Evolutionary conservation across 2,888 invertebrate species (phyloP).

Genomic region (Ceraclea dissimilis): DNA sequence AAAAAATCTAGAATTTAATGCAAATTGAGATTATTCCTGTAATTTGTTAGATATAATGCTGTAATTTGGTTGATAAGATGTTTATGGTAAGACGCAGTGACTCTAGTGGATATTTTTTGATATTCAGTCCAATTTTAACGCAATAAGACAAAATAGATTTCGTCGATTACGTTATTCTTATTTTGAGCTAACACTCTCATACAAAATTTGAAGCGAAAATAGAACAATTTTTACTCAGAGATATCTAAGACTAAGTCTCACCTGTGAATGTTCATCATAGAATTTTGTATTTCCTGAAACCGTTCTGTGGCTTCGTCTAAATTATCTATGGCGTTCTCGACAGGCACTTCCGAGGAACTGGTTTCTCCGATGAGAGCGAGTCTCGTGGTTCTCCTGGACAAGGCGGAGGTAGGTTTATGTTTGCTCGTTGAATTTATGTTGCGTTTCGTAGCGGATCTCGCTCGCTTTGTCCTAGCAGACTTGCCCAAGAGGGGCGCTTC

Average conservation of each 20-base stretch:
- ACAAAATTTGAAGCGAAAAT: too few relatives aligned
- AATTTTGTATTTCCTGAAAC: constrained; percentile 20
- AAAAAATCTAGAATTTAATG: too few relatives aligned
- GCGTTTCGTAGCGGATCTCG: constrained; percentile 51
- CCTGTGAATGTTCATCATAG: constrained; percentile 20
- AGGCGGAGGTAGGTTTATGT: constrained; percentile 6
- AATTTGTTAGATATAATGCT: too few relatives aligned
- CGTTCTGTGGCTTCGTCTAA: constrained; percentile 19
- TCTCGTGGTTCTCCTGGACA: constrained; percentile 9
- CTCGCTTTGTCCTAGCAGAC: constrained; percentile 58
- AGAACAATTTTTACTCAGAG: background rate
- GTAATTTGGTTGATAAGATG: too few relatives aligned
- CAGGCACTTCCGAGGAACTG: constrained; percentile 15
- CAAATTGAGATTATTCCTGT: too few relatives aligned
- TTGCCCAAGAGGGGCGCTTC: constrained; percentile 60
- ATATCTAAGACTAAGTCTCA: constrained; percentile 1
- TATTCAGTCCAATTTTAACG: too few relatives aligned
- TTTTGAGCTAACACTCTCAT: too few relatives aligned
- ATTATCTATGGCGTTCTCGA: background rate
- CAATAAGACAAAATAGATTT: background rate
- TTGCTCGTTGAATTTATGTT: constrained; percentile 23
- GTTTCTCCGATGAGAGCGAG: constrained; percentile 15
- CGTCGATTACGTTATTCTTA: background rate
- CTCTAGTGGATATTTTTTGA: too few relatives aligned
- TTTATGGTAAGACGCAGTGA: too few relatives aligned